Evolutionary conservation across 1,140 invertebrate species (phyloP).

Genomic region (Drosophila arizonae): DNA sequence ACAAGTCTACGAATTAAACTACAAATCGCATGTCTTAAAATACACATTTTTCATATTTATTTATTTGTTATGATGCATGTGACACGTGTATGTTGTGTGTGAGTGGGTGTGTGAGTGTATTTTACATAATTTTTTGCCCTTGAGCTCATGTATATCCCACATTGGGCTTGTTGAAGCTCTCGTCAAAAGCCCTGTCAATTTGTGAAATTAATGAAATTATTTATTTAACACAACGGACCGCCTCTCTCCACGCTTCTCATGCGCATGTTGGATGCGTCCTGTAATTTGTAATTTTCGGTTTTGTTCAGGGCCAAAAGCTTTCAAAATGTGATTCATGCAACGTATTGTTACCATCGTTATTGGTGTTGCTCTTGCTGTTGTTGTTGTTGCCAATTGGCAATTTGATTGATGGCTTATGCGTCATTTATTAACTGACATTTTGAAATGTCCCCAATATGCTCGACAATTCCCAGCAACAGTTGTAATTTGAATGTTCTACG

Average conservation of each 20-base stretch:
- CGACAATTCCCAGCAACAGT: conserved; percentile 56
- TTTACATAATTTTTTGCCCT: conserved; percentile 24
- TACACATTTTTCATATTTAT: not conserved
- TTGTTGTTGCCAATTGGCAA: conserved; percentile 32
- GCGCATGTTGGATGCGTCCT: conserved; percentile 7
- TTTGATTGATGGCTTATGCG: conserved; percentile 58
- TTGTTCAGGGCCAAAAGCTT: conserved; percentile 23
- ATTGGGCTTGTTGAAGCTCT: conserved; percentile 27
- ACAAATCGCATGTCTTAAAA: conserved; percentile 10
- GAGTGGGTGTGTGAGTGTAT: not conserved
- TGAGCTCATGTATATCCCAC: conserved; percentile 44
- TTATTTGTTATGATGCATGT: conserved; percentile 9
- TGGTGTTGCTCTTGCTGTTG: not conserved
- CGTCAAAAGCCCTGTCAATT: conserved; percentile 68
- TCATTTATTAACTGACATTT: conserved; percentile 66
- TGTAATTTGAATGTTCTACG: conserved; percentile 51
- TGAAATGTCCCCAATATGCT: conserved; percentile 61
- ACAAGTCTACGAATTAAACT: conserved; percentile 1
- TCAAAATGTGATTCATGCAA: conserved; percentile 36
- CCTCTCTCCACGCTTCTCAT: not conserved
- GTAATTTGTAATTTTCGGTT: conserved; percentile 52
- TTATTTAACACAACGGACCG: conserved; percentile 64
- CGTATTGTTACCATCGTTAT: conserved; percentile 19
- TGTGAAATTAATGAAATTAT: conserved; percentile 78
- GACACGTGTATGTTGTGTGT: conserved; percentile 1